Conservation (phyloP, 2,113 vertebrate species). For the Oreochromis spilurus region DNA sequence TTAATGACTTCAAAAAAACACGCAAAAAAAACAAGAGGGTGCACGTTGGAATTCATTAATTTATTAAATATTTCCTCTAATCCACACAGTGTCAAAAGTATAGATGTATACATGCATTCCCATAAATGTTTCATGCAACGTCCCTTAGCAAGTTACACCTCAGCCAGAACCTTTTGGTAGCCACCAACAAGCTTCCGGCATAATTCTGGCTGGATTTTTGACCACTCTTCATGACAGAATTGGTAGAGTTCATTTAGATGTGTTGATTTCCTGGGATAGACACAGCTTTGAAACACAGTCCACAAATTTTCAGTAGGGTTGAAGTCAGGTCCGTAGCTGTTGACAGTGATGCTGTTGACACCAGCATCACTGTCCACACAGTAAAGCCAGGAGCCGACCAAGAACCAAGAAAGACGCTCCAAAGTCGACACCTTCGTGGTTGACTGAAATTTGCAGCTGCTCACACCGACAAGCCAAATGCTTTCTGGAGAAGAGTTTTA, state of each 20-base stretch:
- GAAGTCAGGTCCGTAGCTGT: too few relatives aligned
- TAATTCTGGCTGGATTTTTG: not conserved
- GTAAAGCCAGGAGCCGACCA: not conserved
- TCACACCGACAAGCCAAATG: not conserved
- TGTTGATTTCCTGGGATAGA: not conserved
- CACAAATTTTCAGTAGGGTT: not conserved
- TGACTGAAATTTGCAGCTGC: not conserved
- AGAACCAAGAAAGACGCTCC: not conserved
- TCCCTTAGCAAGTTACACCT: not conserved
- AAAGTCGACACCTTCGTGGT: not conserved
- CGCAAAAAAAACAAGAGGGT: not conserved
- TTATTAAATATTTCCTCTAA: not conserved
- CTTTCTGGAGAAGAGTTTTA: not conserved
- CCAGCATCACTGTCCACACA: not conserved
- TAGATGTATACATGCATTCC: not conserved
- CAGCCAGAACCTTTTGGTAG: not conserved
- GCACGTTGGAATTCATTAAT: not conserved
- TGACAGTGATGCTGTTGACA: not conserved
- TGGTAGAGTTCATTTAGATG: not conserved
- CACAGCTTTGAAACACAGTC: not conserved
- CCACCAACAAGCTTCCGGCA: accelerated
- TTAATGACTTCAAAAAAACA: not conserved
- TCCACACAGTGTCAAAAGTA: not conserved
- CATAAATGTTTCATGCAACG: not conserved
- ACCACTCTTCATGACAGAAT: not conserved